Evolutionary conservation across 2,888 invertebrate species (phyloP), one percentile per base, ranked within the genome.

Genomic region (Siphlonurus alternatus): DNA sequence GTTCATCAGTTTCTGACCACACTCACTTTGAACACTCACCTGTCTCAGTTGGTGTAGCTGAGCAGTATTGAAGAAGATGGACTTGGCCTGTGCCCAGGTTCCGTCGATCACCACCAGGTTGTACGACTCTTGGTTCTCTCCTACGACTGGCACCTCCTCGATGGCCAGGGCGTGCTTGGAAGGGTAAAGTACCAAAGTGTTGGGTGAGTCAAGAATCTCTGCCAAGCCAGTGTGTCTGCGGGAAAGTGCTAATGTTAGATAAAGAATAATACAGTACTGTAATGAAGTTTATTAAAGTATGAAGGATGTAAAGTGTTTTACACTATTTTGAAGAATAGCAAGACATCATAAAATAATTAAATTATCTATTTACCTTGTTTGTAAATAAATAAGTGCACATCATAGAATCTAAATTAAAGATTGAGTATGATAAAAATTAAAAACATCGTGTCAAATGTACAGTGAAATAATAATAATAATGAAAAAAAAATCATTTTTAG

Each of bases 31-130:
- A 56, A 25, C 23, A 67, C 66, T 63, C 65, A 80, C 80, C 78
- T 93, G 91, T 71, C 80, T 84, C 65, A 94, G 76, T 63, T 79
- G 77, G 70, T 88, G 88, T 62, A 95, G 78, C 66, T 84, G 78
- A 18, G 86, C 82, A 74, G 91, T 93, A 67, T 89, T 86, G 61
- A 88, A 83, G 76, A 89, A 95, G 67, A 95, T 92, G 15, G 92
- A 89, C 75, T 92, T 93, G 1, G 95, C 94, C 76, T 96, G 95
- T 0, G 93, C 89, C 95, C 95, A 96, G 10, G 96, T 96, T 2
- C 96, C 95, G 79, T 96, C 95, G 67, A 96, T 82, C 56, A 95
- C 77, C 59, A 95, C 79, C 63, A 95, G 78, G 74, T 90, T 93
- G 72, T 88, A 90, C 10, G 79, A 80, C 51, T 70, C 69, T 59